A percentile compares a stretch with the other conserved stretches of the same genome.
Conservation (phyloP, 2,888 invertebrate species). For the Merodon equestris region DNA sequence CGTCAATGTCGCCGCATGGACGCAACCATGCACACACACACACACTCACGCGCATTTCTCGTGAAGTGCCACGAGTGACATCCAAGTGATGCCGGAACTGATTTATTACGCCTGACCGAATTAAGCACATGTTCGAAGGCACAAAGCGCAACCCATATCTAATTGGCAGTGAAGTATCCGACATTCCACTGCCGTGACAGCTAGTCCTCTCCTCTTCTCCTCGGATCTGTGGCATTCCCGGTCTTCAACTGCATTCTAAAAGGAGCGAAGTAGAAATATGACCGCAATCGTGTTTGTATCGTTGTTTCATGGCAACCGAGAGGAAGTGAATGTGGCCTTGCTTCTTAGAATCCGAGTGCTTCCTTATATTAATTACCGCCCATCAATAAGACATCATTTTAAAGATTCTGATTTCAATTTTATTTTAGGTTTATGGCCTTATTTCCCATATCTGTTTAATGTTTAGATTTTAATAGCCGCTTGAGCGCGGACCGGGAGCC, state of each 20-base stretch:
- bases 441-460: slow-evolving; percentile 33
- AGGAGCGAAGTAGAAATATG: slow-evolving; percentile 27
- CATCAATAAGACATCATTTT: slow-evolving; percentile 55
- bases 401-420: slow-evolving; percentile 42
- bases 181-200: slow-evolving; percentile 37
- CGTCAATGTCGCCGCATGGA: slow-evolving; percentile 40
- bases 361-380: slow-evolving; percentile 39
- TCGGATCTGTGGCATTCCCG: slow-evolving; percentile 3
- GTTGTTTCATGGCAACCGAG: no score
- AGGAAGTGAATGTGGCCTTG: slow-evolving; percentile 30
- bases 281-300: slow-evolving; percentile 25
- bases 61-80: slow-evolving; percentile 53
- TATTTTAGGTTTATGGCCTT: slow-evolving; percentile 34
- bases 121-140: slow-evolving; percentile 49
- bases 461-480: slow-evolving; percentile 36
- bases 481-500: neutral
- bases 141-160: slow-evolving; percentile 41
- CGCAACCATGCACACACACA: no score
- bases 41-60: slow-evolving; percentile 47
- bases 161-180: slow-evolving; percentile 53
- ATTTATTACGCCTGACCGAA: slow-evolving; percentile 65
- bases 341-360: slow-evolving; percentile 17
- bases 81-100: slow-evolving; percentile 62
- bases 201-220: slow-evolving; percentile 20
- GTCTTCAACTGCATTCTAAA: slow-evolving; percentile 22